A percentile compares a stretch with the other conserved stretches of the same genome.
phyloP scores from a whole-genome alignment of 2,113 vertebrate species.

The Neodontobutis hainanensis region DNA sequence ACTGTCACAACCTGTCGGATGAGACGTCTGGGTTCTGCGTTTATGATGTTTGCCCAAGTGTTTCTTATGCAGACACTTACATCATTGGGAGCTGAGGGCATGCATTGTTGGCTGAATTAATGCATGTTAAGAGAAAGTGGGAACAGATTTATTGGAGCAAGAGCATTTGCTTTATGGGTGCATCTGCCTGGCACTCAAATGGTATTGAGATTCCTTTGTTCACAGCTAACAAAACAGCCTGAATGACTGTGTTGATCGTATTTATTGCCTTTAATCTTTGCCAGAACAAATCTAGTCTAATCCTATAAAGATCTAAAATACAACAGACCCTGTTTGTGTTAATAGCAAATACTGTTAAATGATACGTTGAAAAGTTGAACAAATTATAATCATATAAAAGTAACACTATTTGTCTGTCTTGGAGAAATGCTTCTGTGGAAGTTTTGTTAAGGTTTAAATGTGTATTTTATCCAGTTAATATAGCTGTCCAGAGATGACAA shows the following conservation, averaged over 20 bases:
- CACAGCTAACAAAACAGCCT: slow-evolving; percentile 17
- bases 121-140: slow-evolving; percentile 27
- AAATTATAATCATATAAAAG: no score
- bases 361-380: no score
- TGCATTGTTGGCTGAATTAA: slow-evolving; percentile 17
- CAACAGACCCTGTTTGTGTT: no score
- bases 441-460: no score
- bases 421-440: no score
- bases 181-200: slow-evolving; percentile 32
- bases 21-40: slow-evolving; percentile 28
- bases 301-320: background rate
- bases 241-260: slow-evolving; percentile 4
- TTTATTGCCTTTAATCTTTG: slow-evolving; percentile 12
- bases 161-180: slow-evolving; percentile 29
- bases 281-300: slow-evolving; percentile 3
- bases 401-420: no score
- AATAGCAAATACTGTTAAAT: no score
- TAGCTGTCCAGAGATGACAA: no score
- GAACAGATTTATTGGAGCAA: slow-evolving; percentile 48
- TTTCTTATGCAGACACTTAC: slow-evolving; percentile 21
- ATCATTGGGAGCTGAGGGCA: slow-evolving; percentile 14
- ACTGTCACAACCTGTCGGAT: slow-evolving; percentile 20
- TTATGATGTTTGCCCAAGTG: slow-evolving; percentile 19
- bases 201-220: slow-evolving; percentile 32
- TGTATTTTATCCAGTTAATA: no score